Evolutionary conservation across 1,140 invertebrate genomes (phyloP).

Genomic region (Tigriopus japonicus): DNA sequence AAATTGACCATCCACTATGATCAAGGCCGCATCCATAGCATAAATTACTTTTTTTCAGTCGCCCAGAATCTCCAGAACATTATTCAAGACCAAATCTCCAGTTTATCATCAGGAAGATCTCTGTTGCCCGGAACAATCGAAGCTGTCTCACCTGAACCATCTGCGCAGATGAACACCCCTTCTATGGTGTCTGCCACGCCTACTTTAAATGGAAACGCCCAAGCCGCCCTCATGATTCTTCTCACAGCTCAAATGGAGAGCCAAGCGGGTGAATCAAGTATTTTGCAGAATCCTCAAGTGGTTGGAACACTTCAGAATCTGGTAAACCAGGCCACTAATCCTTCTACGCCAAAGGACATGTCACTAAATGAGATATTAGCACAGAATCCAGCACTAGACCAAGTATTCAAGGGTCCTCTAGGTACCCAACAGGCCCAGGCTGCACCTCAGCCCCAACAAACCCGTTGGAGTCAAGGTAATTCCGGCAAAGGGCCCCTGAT

Average conservation of each 20-base stretch:
- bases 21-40: background rate
- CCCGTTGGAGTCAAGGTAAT: background rate
- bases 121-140: constrained; percentile 9
- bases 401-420: too few relatives aligned
- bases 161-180: constrained; percentile 1
- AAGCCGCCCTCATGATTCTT: constrained; percentile 24
- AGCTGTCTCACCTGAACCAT: constrained; percentile 17
- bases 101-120: constrained; percentile 8
- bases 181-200: background rate
- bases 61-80: constrained; percentile 33
- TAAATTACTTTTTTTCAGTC: constrained; percentile 23
- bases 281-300: constrained; percentile 23
- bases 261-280: constrained; percentile 18
- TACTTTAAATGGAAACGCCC: constrained; percentile 21
- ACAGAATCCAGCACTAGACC: too few relatives aligned
- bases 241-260: constrained; percentile 23
- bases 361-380: too few relatives aligned
- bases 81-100: constrained; percentile 27
- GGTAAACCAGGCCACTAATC: constrained; percentile 8
- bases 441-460: background rate
- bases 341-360: too few relatives aligned
- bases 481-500: background rate
- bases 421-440: background rate
- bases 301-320: constrained; percentile 22
- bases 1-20: too few relatives aligned